Conservation (phyloP, 2,888 invertebrate species). For the Oscheius sp. region DNA sequence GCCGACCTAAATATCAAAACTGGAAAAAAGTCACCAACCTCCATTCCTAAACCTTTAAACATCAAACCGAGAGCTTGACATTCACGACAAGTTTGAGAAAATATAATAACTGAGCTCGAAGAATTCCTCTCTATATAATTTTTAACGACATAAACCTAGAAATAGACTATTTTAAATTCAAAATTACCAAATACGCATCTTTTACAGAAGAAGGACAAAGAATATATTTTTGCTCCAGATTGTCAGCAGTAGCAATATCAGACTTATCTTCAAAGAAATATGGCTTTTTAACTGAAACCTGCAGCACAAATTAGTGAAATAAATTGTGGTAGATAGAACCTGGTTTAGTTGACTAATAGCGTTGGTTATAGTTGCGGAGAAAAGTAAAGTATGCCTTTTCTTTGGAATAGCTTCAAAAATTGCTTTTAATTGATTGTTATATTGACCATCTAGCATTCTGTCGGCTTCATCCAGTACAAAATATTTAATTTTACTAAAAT, state of each 20-base stretch:
- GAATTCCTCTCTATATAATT: slow-evolving; percentile 81
- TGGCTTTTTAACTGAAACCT: slow-evolving; percentile 70
- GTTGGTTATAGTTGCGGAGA: slow-evolving; percentile 88
- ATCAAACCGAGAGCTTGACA: slow-evolving; percentile 68
- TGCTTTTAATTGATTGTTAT: slow-evolving; percentile 76
- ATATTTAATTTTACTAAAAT: slow-evolving; percentile 82
- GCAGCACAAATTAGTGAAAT: not conserved
- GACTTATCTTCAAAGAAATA: slow-evolving; percentile 76
- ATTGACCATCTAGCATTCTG: slow-evolving; percentile 77
- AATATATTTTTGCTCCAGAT: slow-evolving; percentile 86
- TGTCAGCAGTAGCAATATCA: slow-evolving; percentile 75
- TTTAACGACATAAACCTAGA: slow-evolving; percentile 71
- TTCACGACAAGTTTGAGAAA: slow-evolving; percentile 85
- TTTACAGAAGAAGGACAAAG: slow-evolving; percentile 89
- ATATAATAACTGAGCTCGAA: slow-evolving; percentile 87
- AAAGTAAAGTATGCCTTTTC: slow-evolving; percentile 74
- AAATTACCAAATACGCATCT: slow-evolving; percentile 66
- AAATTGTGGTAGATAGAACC: slow-evolving; percentile 69
- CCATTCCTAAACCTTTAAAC: slow-evolving; percentile 67
- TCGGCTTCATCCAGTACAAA: slow-evolving; percentile 97
- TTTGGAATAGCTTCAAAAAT: slow-evolving; percentile 77
- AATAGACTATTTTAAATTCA: no score
- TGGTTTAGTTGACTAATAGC: slow-evolving; percentile 79
- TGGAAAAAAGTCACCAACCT: slow-evolving; percentile 34
- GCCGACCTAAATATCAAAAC: slow-evolving; percentile 45